These are phyloP conservation scores for Nemopilema nomurai DNA, from an alignment of 30 jellyfish, hydroid and myxozoan species.

Conservation along the genomic window DNA sequence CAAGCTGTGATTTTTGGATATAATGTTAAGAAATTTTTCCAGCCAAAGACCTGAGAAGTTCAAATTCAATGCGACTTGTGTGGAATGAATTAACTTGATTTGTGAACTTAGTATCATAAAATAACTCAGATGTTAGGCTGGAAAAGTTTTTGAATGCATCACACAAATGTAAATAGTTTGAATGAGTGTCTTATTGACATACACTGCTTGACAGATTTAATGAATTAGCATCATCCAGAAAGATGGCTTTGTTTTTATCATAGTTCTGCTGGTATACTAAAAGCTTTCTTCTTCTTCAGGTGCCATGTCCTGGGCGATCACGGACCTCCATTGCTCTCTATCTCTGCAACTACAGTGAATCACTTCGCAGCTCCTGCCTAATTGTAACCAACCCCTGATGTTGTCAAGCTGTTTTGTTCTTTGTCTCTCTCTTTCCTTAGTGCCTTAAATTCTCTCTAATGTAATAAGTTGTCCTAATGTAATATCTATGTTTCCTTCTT, in stretches of 20 bases:
- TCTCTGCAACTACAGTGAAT: not conserved
- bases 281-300: not conserved
- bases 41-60: not conserved
- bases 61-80: too few species aligned
- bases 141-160: not conserved
- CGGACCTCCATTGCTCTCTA: not conserved
- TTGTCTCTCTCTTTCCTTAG: not conserved
- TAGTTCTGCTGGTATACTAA: too few species aligned
- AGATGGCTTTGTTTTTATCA: not conserved
- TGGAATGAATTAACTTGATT: too few species aligned
- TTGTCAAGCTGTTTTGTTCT: not conserved
- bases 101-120: too few species aligned
- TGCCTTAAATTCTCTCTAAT: not conserved
- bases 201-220: not conserved
- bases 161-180: not conserved
- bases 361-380: not conserved
- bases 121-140: not conserved
- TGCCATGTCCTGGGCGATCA: not conserved
- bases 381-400: not conserved
- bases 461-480: not conserved
- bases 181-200: not conserved
- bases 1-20: not conserved
- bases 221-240: not conserved
- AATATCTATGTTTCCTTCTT: slow-evolving; percentile 13
- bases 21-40: not conserved